Base-by-base conservation (phyloP, 2,797 vertebrate genomes). In the Cossypha niveicapilla region DNA sequence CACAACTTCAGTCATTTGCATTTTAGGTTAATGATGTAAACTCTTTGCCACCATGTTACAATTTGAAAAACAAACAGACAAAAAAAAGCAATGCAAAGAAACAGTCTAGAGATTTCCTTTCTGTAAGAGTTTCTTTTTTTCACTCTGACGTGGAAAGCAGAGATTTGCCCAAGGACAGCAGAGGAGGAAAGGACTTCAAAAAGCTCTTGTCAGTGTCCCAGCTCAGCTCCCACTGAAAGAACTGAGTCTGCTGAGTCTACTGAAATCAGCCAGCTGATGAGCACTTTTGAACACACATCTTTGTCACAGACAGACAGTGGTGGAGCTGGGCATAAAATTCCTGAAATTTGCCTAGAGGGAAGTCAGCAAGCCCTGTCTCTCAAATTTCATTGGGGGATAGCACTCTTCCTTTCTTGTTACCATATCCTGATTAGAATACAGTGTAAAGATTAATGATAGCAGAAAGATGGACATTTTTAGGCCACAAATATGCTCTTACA, bases 371-470 rank as follows among this genome's bases (percentile, higher is more conserved):
- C 3, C 28, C 32, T 37, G 44, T 57, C 68, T 85, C 65, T 93
- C 68, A 47, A 51, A 62, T 28, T n/a, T 61, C 39, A 18, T 4
- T 42, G 92, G 80, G 28, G 19, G 57, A 71, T 84, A 68, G 68
- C 50, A 44, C 44, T 35, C 63, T 67, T 32, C 62, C 73, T 74
- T 63, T 86, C 66, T 88, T 51, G 4, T 75, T 92, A 86, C 47
- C 30, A 45, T 65, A 78, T 25, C 42, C 76, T 93, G 73, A 80
- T 76, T 76, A 88, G 90, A 95, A 97, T 94, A 94, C 63, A 88
- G 42, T 63, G 58, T 54, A 80, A 87, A 95, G 84, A 85, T 80
- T 41, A 83, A 51, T 25, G 53, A 68, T 75, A 73, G 50, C 37
- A 41, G 48, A 76, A 74, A 66, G 30, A 44, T 95, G 83, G 65